A percentile compares a stretch with the other conserved stretches of the same genome.
Conservation (phyloP, 2,888 invertebrate genomes). For the Chrysolina haemoptera region DNA sequence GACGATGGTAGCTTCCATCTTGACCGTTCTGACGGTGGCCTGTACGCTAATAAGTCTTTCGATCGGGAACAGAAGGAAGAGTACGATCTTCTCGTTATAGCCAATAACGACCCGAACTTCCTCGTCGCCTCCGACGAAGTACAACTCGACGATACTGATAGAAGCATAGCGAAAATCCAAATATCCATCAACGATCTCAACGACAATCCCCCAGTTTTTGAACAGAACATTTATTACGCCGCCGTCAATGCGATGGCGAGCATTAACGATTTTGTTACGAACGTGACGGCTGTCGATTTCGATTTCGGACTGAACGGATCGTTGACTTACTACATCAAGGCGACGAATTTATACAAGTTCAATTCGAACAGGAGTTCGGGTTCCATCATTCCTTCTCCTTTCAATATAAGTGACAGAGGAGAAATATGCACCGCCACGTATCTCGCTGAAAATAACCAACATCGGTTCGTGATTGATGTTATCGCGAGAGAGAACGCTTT, state of each 20-base stretch:
- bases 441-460: constrained; percentile 92
- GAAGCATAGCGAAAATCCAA: constrained; percentile 80
- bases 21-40: constrained; percentile 84
- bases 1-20: constrained; percentile 84
- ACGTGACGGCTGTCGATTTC: constrained; percentile 85
- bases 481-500: constrained; percentile 86
- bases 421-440: constrained; percentile 83
- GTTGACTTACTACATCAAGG: constrained; percentile 85
- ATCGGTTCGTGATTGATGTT: constrained; percentile 87
- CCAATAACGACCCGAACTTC: constrained; percentile 86
- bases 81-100: constrained; percentile 84
- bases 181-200: constrained; percentile 86
- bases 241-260: constrained; percentile 85
- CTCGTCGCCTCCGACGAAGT: constrained; percentile 73
- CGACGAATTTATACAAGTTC: constrained; percentile 86
- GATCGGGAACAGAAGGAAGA: constrained; percentile 85
- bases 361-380: constrained; percentile 84
- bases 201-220: constrained; percentile 82
- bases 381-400: constrained; percentile 91
- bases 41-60: constrained; percentile 84
- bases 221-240: constrained; percentile 65
- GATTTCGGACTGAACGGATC: constrained; percentile 90
- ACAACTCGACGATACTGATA: constrained; percentile 72
- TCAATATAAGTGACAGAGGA: constrained; percentile 83
- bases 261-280: constrained; percentile 81